phyloP scores from a whole-genome alignment of 2,888 invertebrate species.

The Phragmatobia fuliginosa region DNA sequence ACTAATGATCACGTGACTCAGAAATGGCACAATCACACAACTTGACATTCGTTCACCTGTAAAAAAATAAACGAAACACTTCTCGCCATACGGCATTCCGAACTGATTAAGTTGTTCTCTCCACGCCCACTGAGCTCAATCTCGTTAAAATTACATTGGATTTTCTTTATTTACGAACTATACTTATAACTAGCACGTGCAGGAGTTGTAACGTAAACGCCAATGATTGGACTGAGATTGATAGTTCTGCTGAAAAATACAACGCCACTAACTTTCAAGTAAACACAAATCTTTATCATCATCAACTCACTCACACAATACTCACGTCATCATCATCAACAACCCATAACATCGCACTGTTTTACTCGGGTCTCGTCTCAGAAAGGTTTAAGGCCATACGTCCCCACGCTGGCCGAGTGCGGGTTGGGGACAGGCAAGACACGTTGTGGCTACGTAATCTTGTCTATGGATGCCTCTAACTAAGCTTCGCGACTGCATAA shows the following conservation, averaged over 20 bases:
- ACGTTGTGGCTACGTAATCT: too few relatives aligned
- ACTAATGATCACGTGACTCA: not conserved
- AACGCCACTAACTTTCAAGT: not conserved
- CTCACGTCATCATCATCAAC: too few relatives aligned
- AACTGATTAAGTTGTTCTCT: slow-evolving; percentile 6
- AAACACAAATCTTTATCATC: too few relatives aligned
- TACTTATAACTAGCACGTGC: not conserved
- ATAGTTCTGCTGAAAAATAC: not conserved
- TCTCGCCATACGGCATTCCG: slow-evolving; percentile 8
- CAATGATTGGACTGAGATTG: not conserved
- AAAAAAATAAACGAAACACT: not conserved
- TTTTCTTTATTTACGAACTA: not conserved
- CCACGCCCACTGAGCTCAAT: not conserved
- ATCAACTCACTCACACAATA: too few relatives aligned
- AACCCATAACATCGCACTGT: too few relatives aligned
- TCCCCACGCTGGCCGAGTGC: too few relatives aligned
- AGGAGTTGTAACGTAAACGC: not conserved
- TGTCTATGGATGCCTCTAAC: too few relatives aligned
- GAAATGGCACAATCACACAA: not conserved
- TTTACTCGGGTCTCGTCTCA: too few relatives aligned
- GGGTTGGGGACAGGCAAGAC: too few relatives aligned
- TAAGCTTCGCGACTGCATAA: too few relatives aligned
- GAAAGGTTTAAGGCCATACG: too few relatives aligned
- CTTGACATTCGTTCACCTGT: slow-evolving; percentile 5
- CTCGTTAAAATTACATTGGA: slow-evolving; percentile 13